A percentile compares a stretch with the other conserved stretches of the same genome.
Evolutionary conservation across 92 coral and sea anemone genomes (phyloP).

Genomic region (Desmophyllum pertusum): DNA sequence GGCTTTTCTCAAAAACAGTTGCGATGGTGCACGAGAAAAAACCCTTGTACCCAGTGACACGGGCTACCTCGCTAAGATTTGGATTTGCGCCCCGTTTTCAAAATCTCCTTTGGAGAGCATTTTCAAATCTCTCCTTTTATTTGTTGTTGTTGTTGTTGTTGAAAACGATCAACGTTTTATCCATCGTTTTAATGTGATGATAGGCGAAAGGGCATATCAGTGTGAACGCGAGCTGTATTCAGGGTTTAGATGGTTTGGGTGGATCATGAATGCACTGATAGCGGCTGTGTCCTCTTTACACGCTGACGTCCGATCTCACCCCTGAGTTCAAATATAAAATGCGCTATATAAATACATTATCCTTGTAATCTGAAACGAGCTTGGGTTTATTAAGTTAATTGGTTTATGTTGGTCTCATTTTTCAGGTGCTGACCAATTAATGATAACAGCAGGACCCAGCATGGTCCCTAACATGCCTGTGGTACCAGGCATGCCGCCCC

Average conservation of each 20-base stretch:
- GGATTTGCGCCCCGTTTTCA: too few species aligned
- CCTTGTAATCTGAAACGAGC: background rate
- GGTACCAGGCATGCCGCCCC: constrained; percentile 77
- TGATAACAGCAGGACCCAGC: constrained; percentile 97
- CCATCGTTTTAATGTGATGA: background rate
- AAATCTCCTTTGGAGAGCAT: too few species aligned
- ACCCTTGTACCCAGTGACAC: too few species aligned
- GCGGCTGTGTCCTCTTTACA: background rate
- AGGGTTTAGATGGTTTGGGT: too few species aligned
- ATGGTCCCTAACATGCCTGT: constrained; percentile 78
- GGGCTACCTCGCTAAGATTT: too few species aligned
- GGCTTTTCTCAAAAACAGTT: too few species aligned
- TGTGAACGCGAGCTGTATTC: too few species aligned
- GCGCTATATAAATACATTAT: too few species aligned
- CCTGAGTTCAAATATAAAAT: too few species aligned
- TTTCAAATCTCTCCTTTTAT: background rate
- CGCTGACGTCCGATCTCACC: background rate
- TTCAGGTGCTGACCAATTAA: constrained; percentile 90
- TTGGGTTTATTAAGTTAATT: background rate
- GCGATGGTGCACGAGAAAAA: too few species aligned
- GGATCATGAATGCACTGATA: too few species aligned
- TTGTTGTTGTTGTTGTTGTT: too few species aligned
- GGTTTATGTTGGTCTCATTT: background rate
- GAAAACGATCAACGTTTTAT: background rate
- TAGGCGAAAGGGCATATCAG: background rate